Percentiles rank a stretch among this genome's conserved stretches.
Evolutionary conservation across 2,797 vertebrate genomes (phyloP).

Genomic region (Pseudochirops corinnae): DNA sequence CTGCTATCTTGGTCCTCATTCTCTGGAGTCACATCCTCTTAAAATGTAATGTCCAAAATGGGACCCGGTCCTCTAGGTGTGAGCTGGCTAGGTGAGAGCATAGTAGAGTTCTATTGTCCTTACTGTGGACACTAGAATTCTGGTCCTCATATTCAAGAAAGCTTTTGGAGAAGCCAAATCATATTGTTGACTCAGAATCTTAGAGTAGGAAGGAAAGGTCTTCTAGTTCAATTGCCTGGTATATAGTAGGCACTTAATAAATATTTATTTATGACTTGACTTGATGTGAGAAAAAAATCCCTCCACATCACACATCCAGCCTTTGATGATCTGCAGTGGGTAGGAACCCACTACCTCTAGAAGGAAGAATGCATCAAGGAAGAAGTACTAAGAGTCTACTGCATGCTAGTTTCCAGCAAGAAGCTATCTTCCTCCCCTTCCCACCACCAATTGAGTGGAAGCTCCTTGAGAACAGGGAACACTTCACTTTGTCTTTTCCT

Average conservation of each 20-base stretch:
- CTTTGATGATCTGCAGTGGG: background rate
- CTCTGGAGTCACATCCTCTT: background rate
- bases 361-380: background rate
- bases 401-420: background rate
- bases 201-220: background rate
- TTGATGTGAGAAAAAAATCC: background rate
- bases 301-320: background rate
- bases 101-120: background rate
- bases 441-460: background rate
- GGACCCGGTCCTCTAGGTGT: background rate
- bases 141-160: background rate
- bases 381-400: background rate
- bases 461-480: background rate
- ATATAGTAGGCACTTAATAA: background rate
- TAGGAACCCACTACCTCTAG: background rate
- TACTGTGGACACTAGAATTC: background rate
- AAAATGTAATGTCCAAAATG: background rate
- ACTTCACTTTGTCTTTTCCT: background rate
- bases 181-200: background rate
- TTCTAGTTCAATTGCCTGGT: background rate
- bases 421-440: background rate
- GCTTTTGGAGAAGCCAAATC: background rate
- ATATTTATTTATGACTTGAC: background rate
- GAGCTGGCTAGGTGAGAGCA: background rate
- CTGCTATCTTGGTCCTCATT: background rate